Evolutionary conservation across 2,113 vertebrate genomes (phyloP).

Genomic region (Rhinolophus sinicus): DNA sequence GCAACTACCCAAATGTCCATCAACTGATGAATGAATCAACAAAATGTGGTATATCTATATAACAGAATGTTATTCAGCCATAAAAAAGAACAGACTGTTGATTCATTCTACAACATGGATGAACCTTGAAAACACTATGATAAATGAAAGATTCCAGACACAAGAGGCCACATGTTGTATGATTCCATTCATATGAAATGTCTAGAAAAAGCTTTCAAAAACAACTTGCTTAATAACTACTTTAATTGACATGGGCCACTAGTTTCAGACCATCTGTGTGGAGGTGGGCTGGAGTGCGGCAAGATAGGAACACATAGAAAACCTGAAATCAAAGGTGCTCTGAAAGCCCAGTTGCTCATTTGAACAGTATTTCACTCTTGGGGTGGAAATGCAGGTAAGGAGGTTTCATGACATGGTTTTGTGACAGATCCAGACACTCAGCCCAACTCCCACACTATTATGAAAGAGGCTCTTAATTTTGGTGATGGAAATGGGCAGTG

Average conservation of each 20-base stretch:
- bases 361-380: neutral
- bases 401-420: neutral
- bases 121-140: neutral
- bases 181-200: conserved; percentile 9
- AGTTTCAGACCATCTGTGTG: neutral
- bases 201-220: conserved; percentile 20
- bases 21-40: neutral
- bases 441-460: neutral
- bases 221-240: neutral
- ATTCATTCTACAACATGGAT: neutral
- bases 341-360: neutral
- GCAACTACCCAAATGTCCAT: neutral
- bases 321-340: neutral
- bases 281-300: neutral
- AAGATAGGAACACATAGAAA: neutral
- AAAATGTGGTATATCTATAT: neutral
- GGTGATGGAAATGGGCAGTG: neutral
- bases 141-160: conserved; percentile 27
- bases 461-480: neutral
- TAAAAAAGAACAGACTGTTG: neutral
- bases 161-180: neutral
- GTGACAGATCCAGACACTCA: neutral
- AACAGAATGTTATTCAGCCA: neutral
- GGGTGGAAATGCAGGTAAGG: neutral
- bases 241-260: neutral